A percentile compares a stretch with the other conserved stretches of the same genome.
These are phyloP conservation scores for Oncorhynchus keta DNA, from an alignment of 2,113 vertebrate genomes.

Conservation along the genomic window DNA sequence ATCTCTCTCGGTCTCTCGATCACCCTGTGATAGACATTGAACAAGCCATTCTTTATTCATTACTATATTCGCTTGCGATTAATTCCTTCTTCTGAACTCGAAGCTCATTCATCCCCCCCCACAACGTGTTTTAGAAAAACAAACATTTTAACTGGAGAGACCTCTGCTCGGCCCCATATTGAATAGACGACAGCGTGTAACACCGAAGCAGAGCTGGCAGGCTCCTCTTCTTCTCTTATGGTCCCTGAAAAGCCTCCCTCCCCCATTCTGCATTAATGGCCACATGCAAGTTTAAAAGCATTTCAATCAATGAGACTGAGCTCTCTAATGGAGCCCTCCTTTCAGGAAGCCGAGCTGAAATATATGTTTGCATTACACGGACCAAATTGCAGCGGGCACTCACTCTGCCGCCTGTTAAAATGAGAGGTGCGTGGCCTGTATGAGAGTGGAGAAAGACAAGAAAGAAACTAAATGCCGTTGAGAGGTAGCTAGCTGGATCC, in stretches of 20 bases:
- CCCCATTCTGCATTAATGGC: constrained; percentile 62
- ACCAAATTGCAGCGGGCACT: constrained; percentile 60
- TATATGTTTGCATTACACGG: constrained; percentile 70
- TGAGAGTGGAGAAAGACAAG: constrained; percentile 48
- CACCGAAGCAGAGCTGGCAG: neutral
- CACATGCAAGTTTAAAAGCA: constrained; percentile 71
- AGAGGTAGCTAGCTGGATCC: constrained; percentile 47
- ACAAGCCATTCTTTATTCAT: neutral
- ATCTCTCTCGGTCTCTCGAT: neutral
- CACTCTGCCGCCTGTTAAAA: constrained; percentile 56
- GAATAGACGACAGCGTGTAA: constrained; percentile 11
- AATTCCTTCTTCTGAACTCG: constrained; percentile 18
- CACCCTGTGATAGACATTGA: constrained; percentile 7
- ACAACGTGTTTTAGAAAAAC: neutral
- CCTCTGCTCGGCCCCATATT: constrained; percentile 11
- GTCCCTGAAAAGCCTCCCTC: constrained; percentile 31
- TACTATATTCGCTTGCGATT: constrained; percentile 1
- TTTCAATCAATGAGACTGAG: constrained; percentile 73
- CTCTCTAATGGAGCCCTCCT: constrained; percentile 68
- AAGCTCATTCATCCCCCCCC: constrained; percentile 16
- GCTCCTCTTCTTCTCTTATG: constrained; percentile 40
- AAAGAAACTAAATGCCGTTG: constrained; percentile 50
- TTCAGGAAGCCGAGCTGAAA: constrained; percentile 68
- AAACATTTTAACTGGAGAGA: constrained; percentile 24
- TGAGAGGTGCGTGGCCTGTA: constrained; percentile 57